Conservation (phyloP, 2,888 invertebrate species). For the Mamestra brassicae region DNA sequence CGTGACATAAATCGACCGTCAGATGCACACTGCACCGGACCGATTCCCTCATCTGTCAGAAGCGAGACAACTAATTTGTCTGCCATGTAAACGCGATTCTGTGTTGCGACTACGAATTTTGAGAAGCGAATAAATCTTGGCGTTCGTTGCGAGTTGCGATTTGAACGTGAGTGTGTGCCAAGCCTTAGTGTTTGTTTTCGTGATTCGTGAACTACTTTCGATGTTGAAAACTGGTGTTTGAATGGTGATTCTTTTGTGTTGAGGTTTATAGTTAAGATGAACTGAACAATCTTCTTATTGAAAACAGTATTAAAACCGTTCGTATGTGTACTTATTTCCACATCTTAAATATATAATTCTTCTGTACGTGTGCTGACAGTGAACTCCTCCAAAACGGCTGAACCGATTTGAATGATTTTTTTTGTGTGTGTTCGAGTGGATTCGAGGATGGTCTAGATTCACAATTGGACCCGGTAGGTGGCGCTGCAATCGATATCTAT, state of each 20-base stretch:
- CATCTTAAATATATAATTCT: too few species aligned
- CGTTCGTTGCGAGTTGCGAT: conserved; percentile 58
- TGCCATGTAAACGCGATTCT: conserved; percentile 76
- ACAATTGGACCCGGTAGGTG: too few species aligned
- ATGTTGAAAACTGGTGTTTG: conserved; percentile 1
- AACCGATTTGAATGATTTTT: too few species aligned
- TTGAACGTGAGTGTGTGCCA: conserved; percentile 62
- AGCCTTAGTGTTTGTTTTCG: conserved; percentile 57
- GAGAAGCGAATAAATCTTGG: conserved; percentile 76
- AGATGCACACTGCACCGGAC: conserved; percentile 73
- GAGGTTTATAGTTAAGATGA: not conserved
- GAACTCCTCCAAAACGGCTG: too few species aligned
- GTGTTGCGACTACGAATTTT: conserved; percentile 74
- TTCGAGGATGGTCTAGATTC: too few species aligned
- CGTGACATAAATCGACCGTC: conserved; percentile 77
- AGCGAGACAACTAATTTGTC: conserved; percentile 86
- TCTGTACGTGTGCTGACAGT: too few species aligned
- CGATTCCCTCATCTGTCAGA: conserved; percentile 81
- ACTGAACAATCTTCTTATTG: not conserved
- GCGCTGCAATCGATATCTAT: too few species aligned
- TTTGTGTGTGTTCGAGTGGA: too few species aligned
- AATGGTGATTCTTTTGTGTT: conserved; percentile 3
- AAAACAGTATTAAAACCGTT: too few species aligned
- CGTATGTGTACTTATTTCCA: too few species aligned
- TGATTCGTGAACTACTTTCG: conserved; percentile 30